Percentiles rank a stretch among this genome's conserved stretches.
phyloP scores from a whole-genome alignment of 2,113 vertebrate species.

The Columba livia region DNA sequence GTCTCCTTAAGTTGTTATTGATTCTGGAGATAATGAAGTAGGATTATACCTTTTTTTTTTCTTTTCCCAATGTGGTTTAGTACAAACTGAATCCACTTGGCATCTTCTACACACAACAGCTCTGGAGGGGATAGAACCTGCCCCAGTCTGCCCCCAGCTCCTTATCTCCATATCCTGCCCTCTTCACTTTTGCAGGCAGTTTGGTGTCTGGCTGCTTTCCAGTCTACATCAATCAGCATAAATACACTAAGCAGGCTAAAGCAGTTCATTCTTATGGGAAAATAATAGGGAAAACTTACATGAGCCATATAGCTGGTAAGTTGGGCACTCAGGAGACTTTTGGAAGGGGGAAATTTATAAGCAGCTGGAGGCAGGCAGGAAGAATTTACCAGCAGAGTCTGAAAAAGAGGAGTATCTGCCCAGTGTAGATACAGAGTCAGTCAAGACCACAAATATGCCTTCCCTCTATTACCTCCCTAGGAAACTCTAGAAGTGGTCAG shows the following conservation, averaged over 20 bases:
- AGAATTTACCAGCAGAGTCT: neutral
- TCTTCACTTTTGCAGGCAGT: neutral
- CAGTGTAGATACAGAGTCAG: neutral
- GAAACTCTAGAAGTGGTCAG: neutral
- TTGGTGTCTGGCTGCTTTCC: neutral
- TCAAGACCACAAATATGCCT: neutral
- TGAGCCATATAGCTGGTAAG: neutral
- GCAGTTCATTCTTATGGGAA: neutral
- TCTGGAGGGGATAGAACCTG: neutral
- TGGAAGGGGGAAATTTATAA: neutral
- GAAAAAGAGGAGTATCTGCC: neutral
- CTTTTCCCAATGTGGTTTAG: neutral
- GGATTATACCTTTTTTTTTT: neutral
- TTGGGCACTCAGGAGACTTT: neutral
- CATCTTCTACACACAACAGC: neutral
- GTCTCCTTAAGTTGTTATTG: neutral
- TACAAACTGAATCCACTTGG: neutral
- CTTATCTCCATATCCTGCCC: neutral
- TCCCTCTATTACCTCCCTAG: neutral
- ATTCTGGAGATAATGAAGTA: neutral
- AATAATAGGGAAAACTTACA: neutral
- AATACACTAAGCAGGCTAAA: neutral
- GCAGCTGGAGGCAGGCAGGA: neutral
- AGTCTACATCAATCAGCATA: neutral
- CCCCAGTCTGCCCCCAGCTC: neutral